These are phyloP conservation scores for Pherbina coryleti DNA, from an alignment of 2,888 invertebrate genomes.

Conservation along the genomic window DNA sequence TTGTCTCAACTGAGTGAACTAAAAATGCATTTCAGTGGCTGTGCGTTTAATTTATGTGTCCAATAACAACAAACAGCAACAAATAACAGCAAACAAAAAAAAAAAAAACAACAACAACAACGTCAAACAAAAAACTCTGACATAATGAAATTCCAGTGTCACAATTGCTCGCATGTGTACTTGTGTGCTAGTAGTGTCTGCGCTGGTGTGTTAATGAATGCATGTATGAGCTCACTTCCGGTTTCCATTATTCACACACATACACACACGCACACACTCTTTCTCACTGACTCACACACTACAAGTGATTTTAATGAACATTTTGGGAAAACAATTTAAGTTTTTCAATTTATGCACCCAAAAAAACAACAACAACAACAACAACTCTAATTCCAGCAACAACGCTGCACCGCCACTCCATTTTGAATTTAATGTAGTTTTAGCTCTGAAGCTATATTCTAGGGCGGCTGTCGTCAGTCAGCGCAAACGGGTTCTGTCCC, in stretches of 20 bases:
- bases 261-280: neutral
- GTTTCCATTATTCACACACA: neutral
- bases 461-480: neutral
- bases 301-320: conserved; percentile 32
- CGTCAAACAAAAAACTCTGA: neutral
- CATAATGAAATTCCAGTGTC: conserved; percentile 21
- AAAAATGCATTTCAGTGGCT: conserved; percentile 6
- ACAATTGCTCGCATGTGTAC: neutral
- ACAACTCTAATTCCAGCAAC: neutral
- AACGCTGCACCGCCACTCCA: too few species aligned
- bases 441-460: neutral
- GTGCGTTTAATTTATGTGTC: neutral
- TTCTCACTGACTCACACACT: too few species aligned
- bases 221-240: neutral
- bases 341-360: neutral
- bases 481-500: neutral
- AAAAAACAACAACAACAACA: too few species aligned
- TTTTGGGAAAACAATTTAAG: conserved; percentile 25
- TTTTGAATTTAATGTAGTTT: neutral
- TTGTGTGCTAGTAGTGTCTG: neutral
- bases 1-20: conserved; percentile 10
- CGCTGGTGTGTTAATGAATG: neutral
- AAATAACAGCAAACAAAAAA: neutral
- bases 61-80: neutral
- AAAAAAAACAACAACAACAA: neutral